phyloP scores from a whole-genome alignment of 2,888 invertebrate genomes.

The Drosophila ezoana region DNA sequence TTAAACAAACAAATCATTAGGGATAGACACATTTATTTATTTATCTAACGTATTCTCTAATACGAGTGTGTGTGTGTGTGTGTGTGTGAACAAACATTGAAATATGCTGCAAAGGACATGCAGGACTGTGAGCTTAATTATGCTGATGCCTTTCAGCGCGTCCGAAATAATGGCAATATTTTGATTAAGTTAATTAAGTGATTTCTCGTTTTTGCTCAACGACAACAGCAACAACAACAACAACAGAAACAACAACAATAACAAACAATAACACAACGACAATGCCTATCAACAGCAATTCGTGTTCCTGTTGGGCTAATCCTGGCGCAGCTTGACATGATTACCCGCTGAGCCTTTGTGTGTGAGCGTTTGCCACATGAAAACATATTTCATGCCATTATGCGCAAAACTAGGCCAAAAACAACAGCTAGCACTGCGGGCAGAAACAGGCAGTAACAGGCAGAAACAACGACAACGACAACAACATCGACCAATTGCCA shows the following conservation, averaged over 20 bases:
- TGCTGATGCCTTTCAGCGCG: conserved; percentile 46
- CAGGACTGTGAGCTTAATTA: conserved; percentile 30
- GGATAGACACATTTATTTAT: conserved; percentile 47
- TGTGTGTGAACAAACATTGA: conserved; percentile 49
- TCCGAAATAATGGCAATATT: conserved; percentile 72
- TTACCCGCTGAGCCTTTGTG: conserved; percentile 70
- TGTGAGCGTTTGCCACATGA: conserved; percentile 61
- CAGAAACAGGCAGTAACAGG: conserved; percentile 29
- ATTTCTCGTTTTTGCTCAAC: conserved; percentile 53
- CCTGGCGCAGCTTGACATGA: conserved; percentile 53
- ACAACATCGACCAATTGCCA: conserved; percentile 48
- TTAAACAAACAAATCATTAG: conserved; percentile 60
- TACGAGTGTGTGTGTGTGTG: conserved; percentile 1
- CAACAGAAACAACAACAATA: conserved; percentile 24
- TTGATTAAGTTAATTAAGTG: conserved; percentile 81
- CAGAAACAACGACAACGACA: conserved; percentile 23
- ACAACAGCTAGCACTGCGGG: conserved; percentile 25
- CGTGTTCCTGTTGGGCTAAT: conserved; percentile 60
- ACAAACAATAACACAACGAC: conserved; percentile 36
- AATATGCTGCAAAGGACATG: conserved; percentile 40
- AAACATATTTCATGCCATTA: conserved; percentile 74
- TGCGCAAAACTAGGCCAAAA: conserved; percentile 68
- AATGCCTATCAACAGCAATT: conserved; percentile 60
- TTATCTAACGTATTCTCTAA: conserved; percentile 45
- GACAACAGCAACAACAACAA: conserved; percentile 12